Conservation (phyloP, 2,888 invertebrate genomes). For the Liodrosophila aerea region DNA sequence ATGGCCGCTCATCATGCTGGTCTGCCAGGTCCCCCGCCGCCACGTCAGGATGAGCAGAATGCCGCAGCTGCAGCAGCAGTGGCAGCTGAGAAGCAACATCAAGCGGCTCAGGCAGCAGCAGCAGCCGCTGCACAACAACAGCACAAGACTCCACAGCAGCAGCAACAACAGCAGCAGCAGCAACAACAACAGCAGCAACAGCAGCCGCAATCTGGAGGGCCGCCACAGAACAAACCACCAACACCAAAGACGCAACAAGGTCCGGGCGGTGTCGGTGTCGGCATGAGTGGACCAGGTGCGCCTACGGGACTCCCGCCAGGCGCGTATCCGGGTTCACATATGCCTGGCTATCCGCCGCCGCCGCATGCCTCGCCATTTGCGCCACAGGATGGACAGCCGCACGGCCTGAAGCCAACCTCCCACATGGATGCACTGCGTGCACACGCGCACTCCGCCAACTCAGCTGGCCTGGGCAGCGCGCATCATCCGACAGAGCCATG, state of each 20-base stretch:
- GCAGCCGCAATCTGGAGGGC: constrained; percentile 60
- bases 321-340: constrained; percentile 80
- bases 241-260: constrained; percentile 83
- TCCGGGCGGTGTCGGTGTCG: constrained; percentile 67
- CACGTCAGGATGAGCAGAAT: constrained; percentile 84
- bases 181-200: constrained; percentile 35
- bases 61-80: constrained; percentile 73
- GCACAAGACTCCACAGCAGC: constrained; percentile 49
- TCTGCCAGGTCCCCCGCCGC: constrained; percentile 82
- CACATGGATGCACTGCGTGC: constrained; percentile 90
- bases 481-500: constrained; percentile 82
- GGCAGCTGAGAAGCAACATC: constrained; percentile 58
- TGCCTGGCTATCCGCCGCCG: constrained; percentile 80
- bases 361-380: constrained; percentile 85
- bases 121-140: constrained; percentile 69
- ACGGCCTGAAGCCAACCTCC: constrained; percentile 84
- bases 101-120: constrained; percentile 62
- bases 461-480: constrained; percentile 72
- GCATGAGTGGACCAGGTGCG: constrained; percentile 71
- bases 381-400: constrained; percentile 87
- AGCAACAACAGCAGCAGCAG: constrained; percentile 32
- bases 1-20: constrained; percentile 81
- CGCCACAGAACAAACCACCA: constrained; percentile 81
- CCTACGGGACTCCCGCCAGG: constrained; percentile 80
- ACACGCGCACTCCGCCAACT: constrained; percentile 87